Percentiles rank a stretch among this genome's conserved stretches.
Conservation (phyloP, 2,797 vertebrate genomes). For the Muscicapa comitata region DNA sequence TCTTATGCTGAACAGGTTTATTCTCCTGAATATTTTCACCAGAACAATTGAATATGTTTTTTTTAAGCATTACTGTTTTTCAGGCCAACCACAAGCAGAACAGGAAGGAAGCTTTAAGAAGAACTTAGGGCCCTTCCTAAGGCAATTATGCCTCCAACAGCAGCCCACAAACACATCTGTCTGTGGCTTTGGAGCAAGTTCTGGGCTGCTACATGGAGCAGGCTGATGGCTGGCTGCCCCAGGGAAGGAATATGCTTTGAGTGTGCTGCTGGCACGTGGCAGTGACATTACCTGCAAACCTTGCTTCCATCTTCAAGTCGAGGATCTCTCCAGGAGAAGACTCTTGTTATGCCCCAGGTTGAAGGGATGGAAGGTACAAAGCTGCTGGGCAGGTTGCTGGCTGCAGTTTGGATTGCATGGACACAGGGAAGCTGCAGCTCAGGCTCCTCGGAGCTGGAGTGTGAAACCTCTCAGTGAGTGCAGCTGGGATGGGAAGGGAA, state of each 20-base stretch:
- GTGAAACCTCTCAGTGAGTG: background rate
- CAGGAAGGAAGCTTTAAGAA: background rate
- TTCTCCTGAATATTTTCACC: background rate
- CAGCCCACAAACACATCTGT: background rate
- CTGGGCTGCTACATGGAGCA: background rate
- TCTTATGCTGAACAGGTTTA: background rate
- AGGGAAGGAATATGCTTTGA: background rate
- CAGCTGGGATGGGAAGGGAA: background rate
- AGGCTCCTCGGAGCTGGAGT: fast-evolving
- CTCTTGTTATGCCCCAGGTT: background rate
- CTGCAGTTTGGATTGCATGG: background rate
- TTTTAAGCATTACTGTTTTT: background rate
- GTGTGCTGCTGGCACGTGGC: fast-evolving
- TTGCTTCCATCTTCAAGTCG: background rate
- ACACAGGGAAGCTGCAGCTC: background rate
- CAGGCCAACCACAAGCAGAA: background rate
- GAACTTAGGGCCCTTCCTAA: background rate
- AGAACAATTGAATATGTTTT: background rate
- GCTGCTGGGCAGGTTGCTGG: background rate
- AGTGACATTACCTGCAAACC: too few species aligned
- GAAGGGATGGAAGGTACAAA: background rate
- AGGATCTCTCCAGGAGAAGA: background rate
- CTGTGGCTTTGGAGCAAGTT: background rate
- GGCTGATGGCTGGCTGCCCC: background rate
- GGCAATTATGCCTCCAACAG: background rate